phyloP scores from a whole-genome alignment of 2,113 vertebrate genomes.

The Caranx melampygus region DNA sequence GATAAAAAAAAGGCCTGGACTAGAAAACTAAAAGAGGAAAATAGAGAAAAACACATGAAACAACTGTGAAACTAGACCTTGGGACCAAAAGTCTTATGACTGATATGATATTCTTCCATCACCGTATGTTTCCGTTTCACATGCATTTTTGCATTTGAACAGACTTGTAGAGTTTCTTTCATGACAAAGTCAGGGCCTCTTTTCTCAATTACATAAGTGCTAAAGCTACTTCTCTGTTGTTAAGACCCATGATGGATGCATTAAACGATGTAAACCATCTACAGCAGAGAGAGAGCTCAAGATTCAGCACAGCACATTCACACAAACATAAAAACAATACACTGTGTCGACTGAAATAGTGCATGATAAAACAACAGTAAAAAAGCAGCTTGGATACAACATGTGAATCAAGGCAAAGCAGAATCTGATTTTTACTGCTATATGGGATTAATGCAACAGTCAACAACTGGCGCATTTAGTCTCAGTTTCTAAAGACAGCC shows the following conservation, averaged over 20 bases:
- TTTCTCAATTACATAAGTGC: not conserved
- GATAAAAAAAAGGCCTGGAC: too few relatives aligned
- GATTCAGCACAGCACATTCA: conserved; percentile 3
- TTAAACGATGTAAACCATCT: not conserved
- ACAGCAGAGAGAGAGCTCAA: not conserved
- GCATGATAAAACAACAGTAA: not conserved
- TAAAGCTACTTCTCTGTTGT: not conserved
- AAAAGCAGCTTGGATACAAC: not conserved
- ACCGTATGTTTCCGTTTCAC: too few relatives aligned
- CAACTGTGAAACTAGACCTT: too few relatives aligned
- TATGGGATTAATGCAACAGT: not conserved
- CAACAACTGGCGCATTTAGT: not conserved
- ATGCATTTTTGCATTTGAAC: too few relatives aligned
- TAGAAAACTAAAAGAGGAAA: too few relatives aligned
- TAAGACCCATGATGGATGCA: conserved; percentile 1
- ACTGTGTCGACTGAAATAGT: not conserved
- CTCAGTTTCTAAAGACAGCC: not conserved
- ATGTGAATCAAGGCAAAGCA: too few relatives aligned
- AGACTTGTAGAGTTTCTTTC: not conserved
- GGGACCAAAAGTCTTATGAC: too few relatives aligned
- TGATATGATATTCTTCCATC: too few relatives aligned
- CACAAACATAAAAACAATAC: not conserved
- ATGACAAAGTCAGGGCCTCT: too few relatives aligned
- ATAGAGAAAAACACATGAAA: too few relatives aligned
- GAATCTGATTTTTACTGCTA: not conserved